A percentile compares a stretch with the other conserved stretches of the same genome.
Conservation (phyloP, 2,888 invertebrate genomes). For the Epinotia demarniana region DNA sequence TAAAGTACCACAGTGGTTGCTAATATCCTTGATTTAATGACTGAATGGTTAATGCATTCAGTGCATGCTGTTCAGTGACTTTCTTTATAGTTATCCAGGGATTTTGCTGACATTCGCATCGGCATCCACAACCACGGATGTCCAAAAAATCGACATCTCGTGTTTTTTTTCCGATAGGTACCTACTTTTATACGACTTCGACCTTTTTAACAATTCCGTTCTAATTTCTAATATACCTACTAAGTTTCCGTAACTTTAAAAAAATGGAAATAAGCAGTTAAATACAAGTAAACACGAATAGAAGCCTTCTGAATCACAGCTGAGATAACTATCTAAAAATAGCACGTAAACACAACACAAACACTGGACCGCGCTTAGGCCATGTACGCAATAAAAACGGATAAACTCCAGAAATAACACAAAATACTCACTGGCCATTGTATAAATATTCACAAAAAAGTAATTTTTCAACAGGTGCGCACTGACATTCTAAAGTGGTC, state of each 20-base stretch:
- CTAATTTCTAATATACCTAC: too few relatives aligned
- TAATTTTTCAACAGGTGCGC: background rate
- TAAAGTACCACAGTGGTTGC: background rate
- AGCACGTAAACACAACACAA: slow-evolving; percentile 42
- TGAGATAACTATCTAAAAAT: slow-evolving; percentile 52
- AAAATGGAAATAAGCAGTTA: background rate
- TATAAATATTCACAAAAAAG: slow-evolving; percentile 9
- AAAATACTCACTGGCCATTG: slow-evolving; percentile 39
- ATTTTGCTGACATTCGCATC: too few relatives aligned
- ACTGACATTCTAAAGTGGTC: slow-evolving; percentile 7
- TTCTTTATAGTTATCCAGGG: background rate
- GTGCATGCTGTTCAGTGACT: background rate
- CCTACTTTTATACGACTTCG: background rate
- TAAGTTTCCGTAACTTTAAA: background rate
- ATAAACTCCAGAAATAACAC: background rate
- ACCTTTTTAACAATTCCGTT: too few relatives aligned
- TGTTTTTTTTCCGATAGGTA: background rate
- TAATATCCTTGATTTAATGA: background rate
- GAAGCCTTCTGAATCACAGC: slow-evolving; percentile 43
- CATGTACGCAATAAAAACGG: background rate
- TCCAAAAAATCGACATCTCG: too few relatives aligned
- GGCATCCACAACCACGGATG: too few relatives aligned
- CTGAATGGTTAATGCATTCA: background rate
- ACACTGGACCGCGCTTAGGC: slow-evolving; percentile 15
- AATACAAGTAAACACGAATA: slow-evolving; percentile 1